Percentiles rank a stretch among this genome's conserved stretches.
phyloP scores from a whole-genome alignment of 2,113 vertebrate genomes.

The Oncorhynchus clarkii region DNA sequence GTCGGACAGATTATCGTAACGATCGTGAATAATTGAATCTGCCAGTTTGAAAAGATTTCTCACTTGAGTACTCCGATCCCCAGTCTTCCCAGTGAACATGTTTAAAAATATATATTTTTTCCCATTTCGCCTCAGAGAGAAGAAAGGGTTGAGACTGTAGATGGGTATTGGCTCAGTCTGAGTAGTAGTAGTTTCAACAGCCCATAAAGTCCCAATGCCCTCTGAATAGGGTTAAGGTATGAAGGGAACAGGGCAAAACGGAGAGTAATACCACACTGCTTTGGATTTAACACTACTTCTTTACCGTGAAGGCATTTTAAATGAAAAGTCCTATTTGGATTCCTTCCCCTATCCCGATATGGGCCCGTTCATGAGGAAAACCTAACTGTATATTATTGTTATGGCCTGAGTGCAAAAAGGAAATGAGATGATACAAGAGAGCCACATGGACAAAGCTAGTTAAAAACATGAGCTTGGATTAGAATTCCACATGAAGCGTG shows the following conservation, averaged over 20 bases:
- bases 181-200: background rate
- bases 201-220: constrained; percentile 32
- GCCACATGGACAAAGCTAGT: constrained; percentile 14
- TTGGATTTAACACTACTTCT: constrained; percentile 28
- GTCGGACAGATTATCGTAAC: background rate
- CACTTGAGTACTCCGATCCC: constrained; percentile 11
- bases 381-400: background rate
- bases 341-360: constrained; percentile 17
- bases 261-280: constrained; percentile 14
- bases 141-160: constrained; percentile 4
- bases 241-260: constrained; percentile 46
- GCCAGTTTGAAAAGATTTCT: constrained; percentile 1
- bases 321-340: constrained; percentile 10
- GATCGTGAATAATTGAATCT: constrained; percentile 17
- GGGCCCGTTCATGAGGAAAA: constrained; percentile 12
- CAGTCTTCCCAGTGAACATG: constrained; percentile 2
- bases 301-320: constrained; percentile 15
- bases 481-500: constrained; percentile 11
- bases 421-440: background rate
- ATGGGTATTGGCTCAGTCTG: constrained; percentile 4
- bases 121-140: constrained; percentile 15
- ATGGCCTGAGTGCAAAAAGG: background rate
- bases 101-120: constrained; percentile 13
- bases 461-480: constrained; percentile 18
- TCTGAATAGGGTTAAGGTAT: background rate